Evolutionary conservation across 2,888 invertebrate species (phyloP).

Genomic region (Drosophila anceps): DNA sequence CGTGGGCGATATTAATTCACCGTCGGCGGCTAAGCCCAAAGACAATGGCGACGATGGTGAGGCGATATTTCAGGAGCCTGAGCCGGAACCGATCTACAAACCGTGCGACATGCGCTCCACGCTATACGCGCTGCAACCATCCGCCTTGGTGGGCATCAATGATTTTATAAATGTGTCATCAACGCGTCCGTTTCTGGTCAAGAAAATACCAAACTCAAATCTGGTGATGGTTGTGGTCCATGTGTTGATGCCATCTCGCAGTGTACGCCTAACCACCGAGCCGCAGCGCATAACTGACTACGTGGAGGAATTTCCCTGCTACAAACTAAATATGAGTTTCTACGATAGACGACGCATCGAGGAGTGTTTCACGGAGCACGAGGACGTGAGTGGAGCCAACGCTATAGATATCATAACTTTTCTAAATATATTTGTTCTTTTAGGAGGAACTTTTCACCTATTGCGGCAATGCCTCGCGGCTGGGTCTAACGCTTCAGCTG

Average conservation of each 20-base stretch:
- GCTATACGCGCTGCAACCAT: slow-evolving; percentile 89
- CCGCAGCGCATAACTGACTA: slow-evolving; percentile 86
- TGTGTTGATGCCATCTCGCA: slow-evolving; percentile 85
- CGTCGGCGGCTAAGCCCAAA: slow-evolving; percentile 72
- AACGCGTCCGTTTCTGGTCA: slow-evolving; percentile 89
- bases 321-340: slow-evolving; percentile 90
- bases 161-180: slow-evolving; percentile 85
- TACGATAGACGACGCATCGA: slow-evolving; percentile 89
- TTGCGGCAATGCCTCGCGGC: slow-evolving; percentile 83
- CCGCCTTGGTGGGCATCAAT: slow-evolving; percentile 85
- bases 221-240: slow-evolving; percentile 91
- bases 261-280: slow-evolving; percentile 86
- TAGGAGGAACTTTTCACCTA: slow-evolving; percentile 84
- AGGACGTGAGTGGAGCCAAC: slow-evolving; percentile 86
- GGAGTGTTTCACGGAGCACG: slow-evolving; percentile 92
- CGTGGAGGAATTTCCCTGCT: slow-evolving; percentile 89
- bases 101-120: slow-evolving; percentile 91
- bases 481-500: slow-evolving; percentile 63
- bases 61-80: slow-evolving; percentile 84
- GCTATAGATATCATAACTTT: background rate
- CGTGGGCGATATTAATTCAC: slow-evolving; percentile 68
- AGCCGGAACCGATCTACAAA: slow-evolving; percentile 78
- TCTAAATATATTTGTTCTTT: background rate
- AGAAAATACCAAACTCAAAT: slow-evolving; percentile 92
- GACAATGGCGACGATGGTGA: slow-evolving; percentile 82